These are phyloP conservation scores for Propithecus coquereli DNA, from an alignment of 2,113 vertebrate genomes.

Conservation along the genomic window DNA sequence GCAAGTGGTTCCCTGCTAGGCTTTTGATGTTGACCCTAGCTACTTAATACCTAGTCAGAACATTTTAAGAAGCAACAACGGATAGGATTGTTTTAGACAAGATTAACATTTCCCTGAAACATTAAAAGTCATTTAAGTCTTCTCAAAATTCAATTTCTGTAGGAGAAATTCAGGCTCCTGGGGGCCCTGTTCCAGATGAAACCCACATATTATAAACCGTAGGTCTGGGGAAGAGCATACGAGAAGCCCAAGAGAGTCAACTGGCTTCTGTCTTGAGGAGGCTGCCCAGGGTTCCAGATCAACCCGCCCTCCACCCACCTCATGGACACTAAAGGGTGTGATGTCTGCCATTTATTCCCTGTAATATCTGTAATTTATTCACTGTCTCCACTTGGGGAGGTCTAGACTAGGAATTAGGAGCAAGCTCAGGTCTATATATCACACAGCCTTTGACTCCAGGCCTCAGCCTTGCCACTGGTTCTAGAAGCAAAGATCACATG, in stretches of 20 bases:
- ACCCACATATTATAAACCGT: neutral
- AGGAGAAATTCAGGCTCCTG: neutral
- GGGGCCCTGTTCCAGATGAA: neutral
- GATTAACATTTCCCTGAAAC: neutral
- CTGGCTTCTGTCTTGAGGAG: neutral
- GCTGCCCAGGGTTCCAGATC: neutral
- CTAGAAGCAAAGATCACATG: neutral
- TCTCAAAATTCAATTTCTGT: neutral
- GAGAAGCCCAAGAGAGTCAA: neutral
- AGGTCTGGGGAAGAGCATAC: neutral
- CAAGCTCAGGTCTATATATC: neutral
- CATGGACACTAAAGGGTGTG: neutral
- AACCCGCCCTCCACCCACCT: fast-evolving
- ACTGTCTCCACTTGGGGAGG: neutral
- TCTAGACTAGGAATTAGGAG: neutral
- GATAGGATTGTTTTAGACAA: neutral
- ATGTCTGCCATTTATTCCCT: neutral
- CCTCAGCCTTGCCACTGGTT: neutral
- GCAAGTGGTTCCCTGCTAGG: neutral
- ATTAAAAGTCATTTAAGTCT: neutral
- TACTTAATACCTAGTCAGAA: neutral
- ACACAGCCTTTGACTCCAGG: neutral
- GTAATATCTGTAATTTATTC: neutral
- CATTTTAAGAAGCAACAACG: neutral
- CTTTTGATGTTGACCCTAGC: neutral